phyloP scores from a whole-genome alignment of 2,113 vertebrate species.

The Ancistrus triradiatus region DNA sequence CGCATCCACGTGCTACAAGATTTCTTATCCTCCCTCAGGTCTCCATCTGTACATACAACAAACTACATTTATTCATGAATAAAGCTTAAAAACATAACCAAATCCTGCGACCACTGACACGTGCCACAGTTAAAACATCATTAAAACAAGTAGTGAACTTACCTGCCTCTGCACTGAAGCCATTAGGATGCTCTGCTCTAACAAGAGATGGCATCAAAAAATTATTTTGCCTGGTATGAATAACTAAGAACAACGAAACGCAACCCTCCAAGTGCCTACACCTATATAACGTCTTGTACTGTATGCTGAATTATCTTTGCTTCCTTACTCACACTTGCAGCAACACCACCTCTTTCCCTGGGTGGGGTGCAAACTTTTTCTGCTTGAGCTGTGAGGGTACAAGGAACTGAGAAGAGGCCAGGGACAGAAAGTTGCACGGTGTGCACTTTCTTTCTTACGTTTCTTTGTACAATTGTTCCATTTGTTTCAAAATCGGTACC shows the following conservation, averaged over 20 bases:
- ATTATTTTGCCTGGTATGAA: too few relatives aligned
- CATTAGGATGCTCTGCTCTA: background rate
- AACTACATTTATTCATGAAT: too few relatives aligned
- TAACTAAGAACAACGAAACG: too few relatives aligned
- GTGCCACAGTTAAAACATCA: too few relatives aligned
- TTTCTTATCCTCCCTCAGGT: background rate
- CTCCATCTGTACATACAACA: background rate
- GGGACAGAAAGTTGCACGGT: too few relatives aligned
- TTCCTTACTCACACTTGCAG: background rate
- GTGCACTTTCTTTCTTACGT: too few relatives aligned
- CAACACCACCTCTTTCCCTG: constrained; percentile 6
- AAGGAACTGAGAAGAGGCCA: background rate
- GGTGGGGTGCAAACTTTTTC: background rate
- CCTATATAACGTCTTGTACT: too few relatives aligned
- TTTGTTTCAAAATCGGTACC: too few relatives aligned
- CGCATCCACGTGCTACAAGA: background rate
- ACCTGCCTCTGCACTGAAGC: background rate
- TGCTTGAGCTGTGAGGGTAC: background rate
- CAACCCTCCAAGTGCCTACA: background rate
- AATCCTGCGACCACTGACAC: too few relatives aligned
- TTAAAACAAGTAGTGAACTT: background rate
- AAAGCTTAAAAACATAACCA: too few relatives aligned
- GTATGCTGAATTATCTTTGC: background rate
- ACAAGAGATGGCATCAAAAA: background rate
- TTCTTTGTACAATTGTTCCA: too few relatives aligned